Evolutionary conservation across 2,113 vertebrate genomes (phyloP), one percentile per base, ranked within the genome.

Genomic region (Rhombomys opimus): DNA sequence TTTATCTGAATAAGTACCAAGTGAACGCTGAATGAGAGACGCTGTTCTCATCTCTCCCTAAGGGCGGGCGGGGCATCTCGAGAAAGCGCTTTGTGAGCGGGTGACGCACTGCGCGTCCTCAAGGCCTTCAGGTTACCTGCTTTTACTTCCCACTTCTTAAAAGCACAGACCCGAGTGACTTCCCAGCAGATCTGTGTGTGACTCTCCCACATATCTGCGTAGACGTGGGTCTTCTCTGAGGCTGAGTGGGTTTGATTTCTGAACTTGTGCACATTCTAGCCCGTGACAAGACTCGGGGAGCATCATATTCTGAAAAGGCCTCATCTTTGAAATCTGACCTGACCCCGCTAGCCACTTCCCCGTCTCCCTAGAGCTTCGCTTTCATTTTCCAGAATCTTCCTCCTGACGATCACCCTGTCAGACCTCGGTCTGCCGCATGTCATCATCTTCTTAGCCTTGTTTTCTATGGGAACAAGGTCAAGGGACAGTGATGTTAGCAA

Each of bases 371-470:
- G 67, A 46, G 17, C 22, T 65, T 70, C 77, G 80, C n/a, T 30
- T 30, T 23, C 1, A 7, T 46, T 95, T 96, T 86, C 52, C 70
- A 68, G 95, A 92, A 63, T 20, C 7, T 52, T 96, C 61, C 18
- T 87, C 81, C 23, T 35, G 5, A 23, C 0, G 3, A 41, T 73
- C 41, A 38, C 59, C 57, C 63, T n/a, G 63, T 75, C 41, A 92
- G 82, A 94, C 81, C 77, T 63, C 14, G 20, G 11, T 89, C 50
- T n/a, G 82, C 46, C 27, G 61, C 93, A 65, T 90, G 93, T 95
- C 97, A 95, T 96, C 96, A 67, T 95, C 97, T 93, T 94, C 89
- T 97, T 96, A 95, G 91, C 68, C 92, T 85, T 93, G 5, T 90
- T 97, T 97, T 93, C 96, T 95, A 32, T 78, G 82, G 91, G 85